phyloP scores from a whole-genome alignment of 2,888 invertebrate species.

The Nemapogon koenigi region DNA sequence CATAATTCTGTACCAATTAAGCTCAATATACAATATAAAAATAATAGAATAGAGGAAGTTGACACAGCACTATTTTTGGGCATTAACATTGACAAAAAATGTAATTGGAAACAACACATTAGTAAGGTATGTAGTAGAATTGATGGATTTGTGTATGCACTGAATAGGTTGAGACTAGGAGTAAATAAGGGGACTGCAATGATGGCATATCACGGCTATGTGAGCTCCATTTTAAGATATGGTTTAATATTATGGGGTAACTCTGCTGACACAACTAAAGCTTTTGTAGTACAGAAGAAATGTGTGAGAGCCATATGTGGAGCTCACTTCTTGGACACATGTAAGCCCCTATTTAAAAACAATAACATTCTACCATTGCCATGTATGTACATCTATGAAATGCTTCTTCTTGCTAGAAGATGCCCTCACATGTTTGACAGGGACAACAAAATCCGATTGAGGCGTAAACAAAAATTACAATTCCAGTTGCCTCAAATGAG shows the following conservation, averaged over 20 bases:
- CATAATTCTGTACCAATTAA: background rate
- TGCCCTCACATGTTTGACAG: background rate
- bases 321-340: background rate
- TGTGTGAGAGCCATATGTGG: slow-evolving; percentile 4
- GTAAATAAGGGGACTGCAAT: background rate
- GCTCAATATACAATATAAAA: background rate
- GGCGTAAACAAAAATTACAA: no score
- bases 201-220: background rate
- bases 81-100: background rate
- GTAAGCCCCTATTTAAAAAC: background rate
- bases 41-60: background rate
- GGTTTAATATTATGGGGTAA: slow-evolving; percentile 7
- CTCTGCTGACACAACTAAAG: background rate
- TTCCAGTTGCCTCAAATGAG: no score
- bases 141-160: background rate
- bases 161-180: no score
- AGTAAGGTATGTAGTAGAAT: background rate
- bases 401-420: background rate
- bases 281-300: slow-evolving; percentile 1
- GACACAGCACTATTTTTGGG: background rate
- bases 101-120: background rate
- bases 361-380: background rate
- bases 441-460: no score
- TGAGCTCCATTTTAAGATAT: background rate
- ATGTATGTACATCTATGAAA: background rate